phyloP scores from a whole-genome alignment of 2,888 invertebrate species.

The Plebejus anna region DNA sequence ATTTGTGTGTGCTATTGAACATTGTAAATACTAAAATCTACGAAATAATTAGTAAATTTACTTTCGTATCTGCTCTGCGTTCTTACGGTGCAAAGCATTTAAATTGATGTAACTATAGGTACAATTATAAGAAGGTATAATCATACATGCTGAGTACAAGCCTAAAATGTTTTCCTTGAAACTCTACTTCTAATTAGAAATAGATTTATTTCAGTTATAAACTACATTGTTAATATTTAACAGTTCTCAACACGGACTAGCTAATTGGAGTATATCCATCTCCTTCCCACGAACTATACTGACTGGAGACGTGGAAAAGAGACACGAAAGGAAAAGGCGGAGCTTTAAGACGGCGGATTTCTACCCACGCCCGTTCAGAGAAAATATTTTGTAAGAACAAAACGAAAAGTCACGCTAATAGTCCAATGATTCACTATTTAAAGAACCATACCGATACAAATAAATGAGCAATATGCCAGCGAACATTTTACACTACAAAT shows the following conservation, averaged over 20 bases:
- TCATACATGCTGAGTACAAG: not conserved
- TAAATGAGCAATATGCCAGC: conserved; percentile 22
- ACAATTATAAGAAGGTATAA: not conserved
- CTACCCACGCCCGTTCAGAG: conserved; percentile 49
- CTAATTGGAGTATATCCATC: conserved; percentile 39
- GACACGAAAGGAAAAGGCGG: conserved; percentile 51
- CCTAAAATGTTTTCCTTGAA: conserved; percentile 13
- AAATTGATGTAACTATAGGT: not conserved
- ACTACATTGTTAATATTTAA: conserved; percentile 22
- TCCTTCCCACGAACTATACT: conserved; percentile 29
- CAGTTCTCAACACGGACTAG: conserved; percentile 12
- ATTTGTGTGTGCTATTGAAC: too few species aligned
- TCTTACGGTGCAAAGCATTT: not conserved
- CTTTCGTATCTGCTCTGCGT: too few species aligned
- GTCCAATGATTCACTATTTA: conserved; percentile 26
- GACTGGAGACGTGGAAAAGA: conserved; percentile 40
- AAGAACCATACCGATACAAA: conserved; percentile 13
- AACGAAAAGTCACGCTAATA: conserved; percentile 23
- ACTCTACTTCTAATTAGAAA: conserved; percentile 21
- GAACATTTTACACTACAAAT: not conserved
- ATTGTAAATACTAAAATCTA: too few species aligned
- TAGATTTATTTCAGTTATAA: conserved; percentile 13
- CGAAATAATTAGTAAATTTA: too few species aligned
- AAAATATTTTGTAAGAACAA: conserved; percentile 29
- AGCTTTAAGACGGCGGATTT: conserved; percentile 43